These are phyloP conservation scores for Gambelia wislizenii DNA, from an alignment of 2,797 vertebrate genomes.

Conservation along the genomic window DNA sequence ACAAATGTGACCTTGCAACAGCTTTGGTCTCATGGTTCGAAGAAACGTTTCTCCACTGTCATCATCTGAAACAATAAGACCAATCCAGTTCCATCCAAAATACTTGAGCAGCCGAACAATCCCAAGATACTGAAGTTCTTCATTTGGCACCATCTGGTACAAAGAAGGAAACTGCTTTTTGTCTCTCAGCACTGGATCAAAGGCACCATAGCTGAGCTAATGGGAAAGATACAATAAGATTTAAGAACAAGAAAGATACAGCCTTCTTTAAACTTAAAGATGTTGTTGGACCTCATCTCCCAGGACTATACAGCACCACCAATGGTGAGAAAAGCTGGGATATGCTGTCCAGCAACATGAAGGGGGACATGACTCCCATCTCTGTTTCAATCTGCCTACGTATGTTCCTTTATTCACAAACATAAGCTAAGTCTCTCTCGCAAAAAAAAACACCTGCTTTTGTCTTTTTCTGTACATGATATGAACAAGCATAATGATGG, in stretches of 20 bases:
- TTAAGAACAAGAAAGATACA: neutral
- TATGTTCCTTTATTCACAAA: no score
- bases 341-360: no score
- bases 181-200: neutral
- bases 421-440: no score
- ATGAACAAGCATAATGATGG: no score
- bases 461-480: no score
- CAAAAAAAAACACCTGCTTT: no score
- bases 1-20: neutral
- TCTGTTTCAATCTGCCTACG: no score
- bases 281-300: no score
- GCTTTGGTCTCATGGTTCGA: neutral
- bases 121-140: neutral
- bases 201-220: neutral
- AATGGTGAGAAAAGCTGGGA: no score
- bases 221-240: neutral
- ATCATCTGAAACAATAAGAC: neutral
- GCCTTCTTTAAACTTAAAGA: neutral
- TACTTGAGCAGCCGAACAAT: neutral
- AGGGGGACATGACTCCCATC: no score
- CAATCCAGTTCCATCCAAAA: slow-evolving; percentile 1
- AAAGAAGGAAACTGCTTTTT: neutral
- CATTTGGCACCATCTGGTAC: slow-evolving; percentile 4
- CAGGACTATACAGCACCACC: no score
- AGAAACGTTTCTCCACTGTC: neutral